A percentile compares a stretch with the other conserved stretches of the same genome.
Evolutionary conservation across 2,113 vertebrate genomes (phyloP).

Genomic region (Hyaena hyaena): DNA sequence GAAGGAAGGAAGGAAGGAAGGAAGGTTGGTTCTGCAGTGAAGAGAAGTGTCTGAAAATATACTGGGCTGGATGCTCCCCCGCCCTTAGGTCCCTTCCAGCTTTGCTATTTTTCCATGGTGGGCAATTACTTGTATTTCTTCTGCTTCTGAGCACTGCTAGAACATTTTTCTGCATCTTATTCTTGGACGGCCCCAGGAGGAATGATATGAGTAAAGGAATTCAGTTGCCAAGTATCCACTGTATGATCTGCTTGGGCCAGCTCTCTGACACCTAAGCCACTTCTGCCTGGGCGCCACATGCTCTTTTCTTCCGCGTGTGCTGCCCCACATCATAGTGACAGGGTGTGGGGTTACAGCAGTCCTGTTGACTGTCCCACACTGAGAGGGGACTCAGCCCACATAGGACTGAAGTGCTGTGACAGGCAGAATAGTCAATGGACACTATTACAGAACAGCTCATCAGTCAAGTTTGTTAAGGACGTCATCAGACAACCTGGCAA

Average conservation of each 20-base stretch:
- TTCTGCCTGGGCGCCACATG: background rate
- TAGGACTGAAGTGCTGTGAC: background rate
- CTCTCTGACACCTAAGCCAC: background rate
- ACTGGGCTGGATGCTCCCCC: background rate
- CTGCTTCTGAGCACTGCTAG: background rate
- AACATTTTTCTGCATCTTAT: background rate
- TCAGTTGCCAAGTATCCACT: background rate
- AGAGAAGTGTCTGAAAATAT: background rate
- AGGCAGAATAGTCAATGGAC: background rate
- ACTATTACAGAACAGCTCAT: background rate
- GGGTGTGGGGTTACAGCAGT: background rate
- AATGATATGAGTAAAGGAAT: background rate
- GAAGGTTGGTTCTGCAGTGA: background rate
- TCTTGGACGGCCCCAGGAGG: background rate
- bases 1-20: too few relatives aligned
- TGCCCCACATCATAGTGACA: background rate
- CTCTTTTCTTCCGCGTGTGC: background rate
- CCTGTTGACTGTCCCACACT: background rate
- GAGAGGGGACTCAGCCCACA: background rate
- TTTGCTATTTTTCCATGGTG: background rate
- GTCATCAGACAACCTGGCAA: background rate
- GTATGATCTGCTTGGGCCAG: background rate
- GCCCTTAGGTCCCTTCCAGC: background rate
- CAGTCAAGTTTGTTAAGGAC: background rate
- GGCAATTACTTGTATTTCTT: background rate